phyloP scores from a whole-genome alignment of 1,140 invertebrate genomes.

The Cydia strobilella region DNA sequence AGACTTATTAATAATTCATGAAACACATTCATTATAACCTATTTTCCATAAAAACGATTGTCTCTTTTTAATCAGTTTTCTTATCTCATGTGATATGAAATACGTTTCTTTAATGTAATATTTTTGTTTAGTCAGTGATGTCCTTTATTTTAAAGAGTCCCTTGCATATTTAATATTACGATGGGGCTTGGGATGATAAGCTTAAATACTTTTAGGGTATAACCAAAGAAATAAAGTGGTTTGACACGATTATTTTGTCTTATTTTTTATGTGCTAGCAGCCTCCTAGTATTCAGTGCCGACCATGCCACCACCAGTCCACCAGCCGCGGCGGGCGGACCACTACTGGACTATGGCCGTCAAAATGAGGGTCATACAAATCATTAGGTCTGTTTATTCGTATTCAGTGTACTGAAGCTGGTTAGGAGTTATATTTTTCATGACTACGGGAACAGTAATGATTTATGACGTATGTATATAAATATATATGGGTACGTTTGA shows the following conservation, averaged over 20 bases:
- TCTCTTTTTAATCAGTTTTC: background rate
- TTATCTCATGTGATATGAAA: slow-evolving; percentile 24
- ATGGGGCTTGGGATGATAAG: slow-evolving; percentile 18
- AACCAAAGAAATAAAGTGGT: slow-evolving; percentile 61
- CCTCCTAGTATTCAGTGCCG: background rate
- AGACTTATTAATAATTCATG: background rate
- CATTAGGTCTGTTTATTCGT: too few species aligned
- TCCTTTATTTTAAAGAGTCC: slow-evolving; percentile 1
- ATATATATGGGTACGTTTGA: too few species aligned
- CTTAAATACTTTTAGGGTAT: slow-evolving; percentile 44
- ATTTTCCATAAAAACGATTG: background rate
- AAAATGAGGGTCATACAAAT: too few species aligned
- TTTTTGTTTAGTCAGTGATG: slow-evolving; percentile 7
- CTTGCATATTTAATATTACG: background rate
- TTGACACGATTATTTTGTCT: slow-evolving; percentile 45
- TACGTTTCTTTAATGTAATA: background rate
- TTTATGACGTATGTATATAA: too few species aligned
- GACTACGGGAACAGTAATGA: too few species aligned
- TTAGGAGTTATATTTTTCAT: too few species aligned
- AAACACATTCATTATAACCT: background rate
- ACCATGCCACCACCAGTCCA: too few species aligned
- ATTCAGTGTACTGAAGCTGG: too few species aligned
- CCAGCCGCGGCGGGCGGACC: too few species aligned
- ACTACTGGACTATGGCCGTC: too few species aligned
- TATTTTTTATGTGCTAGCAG: background rate